phyloP scores from a whole-genome alignment of 2,113 vertebrate species.

The Menura novaehollandiae region DNA sequence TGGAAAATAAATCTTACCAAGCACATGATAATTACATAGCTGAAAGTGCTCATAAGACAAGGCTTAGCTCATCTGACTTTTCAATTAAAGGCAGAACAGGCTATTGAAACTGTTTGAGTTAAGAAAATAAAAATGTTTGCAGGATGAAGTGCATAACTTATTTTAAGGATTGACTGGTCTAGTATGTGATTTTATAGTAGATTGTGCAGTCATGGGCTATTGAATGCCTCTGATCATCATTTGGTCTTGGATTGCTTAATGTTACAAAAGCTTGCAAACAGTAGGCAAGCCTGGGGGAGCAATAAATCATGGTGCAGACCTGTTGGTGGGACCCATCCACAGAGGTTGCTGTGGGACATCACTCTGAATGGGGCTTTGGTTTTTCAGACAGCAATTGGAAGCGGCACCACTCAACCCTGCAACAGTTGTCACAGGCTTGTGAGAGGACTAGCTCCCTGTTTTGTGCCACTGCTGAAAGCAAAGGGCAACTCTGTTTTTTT shows the following conservation, averaged over 20 bases:
- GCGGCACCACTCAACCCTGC: background rate
- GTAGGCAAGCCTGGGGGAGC: background rate
- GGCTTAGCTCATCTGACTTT: background rate
- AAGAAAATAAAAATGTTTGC: background rate
- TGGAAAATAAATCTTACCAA: background rate
- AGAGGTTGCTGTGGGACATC: background rate
- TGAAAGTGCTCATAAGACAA: background rate
- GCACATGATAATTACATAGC: background rate
- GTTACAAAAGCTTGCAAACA: background rate
- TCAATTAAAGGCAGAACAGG: background rate
- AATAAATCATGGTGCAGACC: background rate
- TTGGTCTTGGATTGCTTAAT: background rate
- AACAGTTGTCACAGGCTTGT: background rate
- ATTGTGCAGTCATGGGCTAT: background rate
- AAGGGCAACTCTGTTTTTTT: background rate
- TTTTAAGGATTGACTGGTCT: background rate
- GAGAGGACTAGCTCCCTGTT: background rate
- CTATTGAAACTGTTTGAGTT: background rate
- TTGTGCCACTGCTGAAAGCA: background rate
- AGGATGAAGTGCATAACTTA: background rate
- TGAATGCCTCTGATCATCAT: background rate
- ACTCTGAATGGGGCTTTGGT: background rate
- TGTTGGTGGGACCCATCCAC: background rate
- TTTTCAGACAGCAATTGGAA: background rate
- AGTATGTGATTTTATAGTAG: background rate